These are phyloP conservation scores for Sinosuthora webbiana DNA, from an alignment of 2,113 vertebrate species.

Conservation along the genomic window DNA sequence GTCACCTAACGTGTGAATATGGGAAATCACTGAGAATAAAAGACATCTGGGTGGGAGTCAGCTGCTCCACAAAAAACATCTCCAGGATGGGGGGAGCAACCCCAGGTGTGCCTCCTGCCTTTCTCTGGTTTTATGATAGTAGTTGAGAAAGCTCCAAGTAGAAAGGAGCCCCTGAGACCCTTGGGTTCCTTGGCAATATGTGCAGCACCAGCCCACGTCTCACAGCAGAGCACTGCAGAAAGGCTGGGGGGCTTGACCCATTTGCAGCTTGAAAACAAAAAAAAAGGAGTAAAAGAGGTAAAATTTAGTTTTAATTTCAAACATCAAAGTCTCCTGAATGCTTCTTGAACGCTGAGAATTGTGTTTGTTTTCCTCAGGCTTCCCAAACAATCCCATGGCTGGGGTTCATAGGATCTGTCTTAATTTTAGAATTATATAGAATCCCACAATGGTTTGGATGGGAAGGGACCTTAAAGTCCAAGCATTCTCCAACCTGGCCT, in stretches of 20 bases:
- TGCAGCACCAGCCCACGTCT: not conserved
- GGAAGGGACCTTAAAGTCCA: not conserved
- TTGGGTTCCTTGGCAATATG: not conserved
- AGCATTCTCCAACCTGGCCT: rapidly evolving
- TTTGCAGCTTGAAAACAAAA: not conserved
- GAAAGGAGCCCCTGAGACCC: not conserved
- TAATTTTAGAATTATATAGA: not conserved
- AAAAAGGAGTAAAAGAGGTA: rapidly evolving
- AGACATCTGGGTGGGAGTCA: rapidly evolving
- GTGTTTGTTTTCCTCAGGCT: not conserved
- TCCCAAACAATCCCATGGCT: not conserved
- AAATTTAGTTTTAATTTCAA: not conserved
- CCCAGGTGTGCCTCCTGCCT: not conserved
- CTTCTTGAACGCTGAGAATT: not conserved
- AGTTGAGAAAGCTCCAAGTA: not conserved
- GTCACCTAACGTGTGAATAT: not conserved
- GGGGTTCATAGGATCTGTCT: not conserved
- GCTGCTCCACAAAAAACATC: not conserved
- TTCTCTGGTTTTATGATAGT: not conserved
- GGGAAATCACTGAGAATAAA: not conserved
- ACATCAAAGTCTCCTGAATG: not conserved
- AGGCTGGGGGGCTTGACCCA: not conserved
- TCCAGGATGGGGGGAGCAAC: not conserved
- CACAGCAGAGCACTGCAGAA: not conserved
- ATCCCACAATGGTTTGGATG: not conserved